A percentile compares a stretch with the other conserved stretches of the same genome.
Evolutionary conservation across 2,113 vertebrate species (phyloP).

Genomic region (Oostethus manadensis): DNA sequence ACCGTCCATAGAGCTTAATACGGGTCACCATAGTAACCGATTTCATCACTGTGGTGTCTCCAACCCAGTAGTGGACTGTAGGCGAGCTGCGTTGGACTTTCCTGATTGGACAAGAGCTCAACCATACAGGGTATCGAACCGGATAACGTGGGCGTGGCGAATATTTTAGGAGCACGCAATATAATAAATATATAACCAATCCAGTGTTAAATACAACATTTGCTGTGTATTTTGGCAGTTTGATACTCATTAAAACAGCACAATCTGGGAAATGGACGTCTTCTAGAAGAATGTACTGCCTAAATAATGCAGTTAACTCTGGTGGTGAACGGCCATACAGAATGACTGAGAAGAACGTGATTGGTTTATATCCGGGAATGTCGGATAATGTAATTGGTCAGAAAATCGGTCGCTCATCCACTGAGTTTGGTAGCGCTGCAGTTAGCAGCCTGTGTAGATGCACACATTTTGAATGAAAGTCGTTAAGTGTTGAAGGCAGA

Average conservation of each 20-base stretch:
- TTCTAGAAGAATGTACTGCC: too few relatives aligned
- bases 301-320: too few relatives aligned
- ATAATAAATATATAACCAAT: too few relatives aligned
- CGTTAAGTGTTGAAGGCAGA: constrained; percentile 28
- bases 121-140: constrained; percentile 32
- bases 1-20: constrained; percentile 12
- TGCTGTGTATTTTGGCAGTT: too few relatives aligned
- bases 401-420: background rate
- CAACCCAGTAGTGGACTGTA: constrained; percentile 29
- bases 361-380: background rate
- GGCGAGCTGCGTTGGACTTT: constrained; percentile 65
- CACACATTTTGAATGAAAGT: constrained; percentile 65
- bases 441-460: constrained; percentile 13
- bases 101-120: constrained; percentile 58
- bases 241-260: too few relatives aligned
- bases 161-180: constrained; percentile 13
- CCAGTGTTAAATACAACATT: too few relatives aligned
- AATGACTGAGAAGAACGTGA: background rate
- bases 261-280: too few relatives aligned
- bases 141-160: constrained; percentile 7
- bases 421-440: constrained; percentile 27
- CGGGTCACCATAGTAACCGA: constrained; percentile 54
- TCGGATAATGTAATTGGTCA: background rate
- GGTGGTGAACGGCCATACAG: too few relatives aligned
- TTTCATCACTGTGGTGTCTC: constrained; percentile 36